A percentile compares a stretch with the other conserved stretches of the same genome.
phyloP scores from a whole-genome alignment of 53 echinoderm and acorn worm genomes.

The Pentamera pediparva region DNA sequence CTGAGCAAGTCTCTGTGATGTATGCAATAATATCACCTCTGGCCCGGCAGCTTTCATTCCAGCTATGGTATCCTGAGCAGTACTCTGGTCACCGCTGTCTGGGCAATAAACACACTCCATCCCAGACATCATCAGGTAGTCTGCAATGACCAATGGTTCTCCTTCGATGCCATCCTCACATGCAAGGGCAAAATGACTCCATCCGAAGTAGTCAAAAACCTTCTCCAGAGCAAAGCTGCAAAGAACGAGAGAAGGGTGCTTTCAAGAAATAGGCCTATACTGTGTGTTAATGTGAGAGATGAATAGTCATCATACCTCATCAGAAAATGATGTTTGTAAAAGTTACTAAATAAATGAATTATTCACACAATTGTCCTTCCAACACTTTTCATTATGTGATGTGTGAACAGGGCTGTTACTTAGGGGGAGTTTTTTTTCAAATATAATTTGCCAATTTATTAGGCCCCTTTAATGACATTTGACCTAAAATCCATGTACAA shows the following conservation, averaged over 20 bases:
- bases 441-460: too few relatives aligned
- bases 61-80: constrained; percentile 33
- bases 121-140: constrained; percentile 35
- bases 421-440: neutral
- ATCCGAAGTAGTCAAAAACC: constrained; percentile 61
- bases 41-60: constrained; percentile 59
- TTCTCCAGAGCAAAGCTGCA: constrained; percentile 48
- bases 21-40: constrained; percentile 52
- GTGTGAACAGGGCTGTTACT: neutral
- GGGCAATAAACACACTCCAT: constrained; percentile 34
- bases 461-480: too few relatives aligned
- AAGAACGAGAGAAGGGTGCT: neutral
- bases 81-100: neutral
- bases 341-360: too few relatives aligned
- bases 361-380: too few relatives aligned
- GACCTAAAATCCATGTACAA: too few relatives aligned
- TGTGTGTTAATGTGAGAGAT: too few relatives aligned
- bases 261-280: neutral
- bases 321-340: too few relatives aligned
- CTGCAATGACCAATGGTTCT: constrained; percentile 29
- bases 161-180: constrained; percentile 44
- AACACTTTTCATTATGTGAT: too few relatives aligned
- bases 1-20: constrained; percentile 55
- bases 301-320: too few relatives aligned
- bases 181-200: constrained; percentile 61